Percentiles rank a stretch among this genome's conserved stretches.
Evolutionary conservation across 2,888 invertebrate species (phyloP).

Genomic region (Callinectes sapidus): DNA sequence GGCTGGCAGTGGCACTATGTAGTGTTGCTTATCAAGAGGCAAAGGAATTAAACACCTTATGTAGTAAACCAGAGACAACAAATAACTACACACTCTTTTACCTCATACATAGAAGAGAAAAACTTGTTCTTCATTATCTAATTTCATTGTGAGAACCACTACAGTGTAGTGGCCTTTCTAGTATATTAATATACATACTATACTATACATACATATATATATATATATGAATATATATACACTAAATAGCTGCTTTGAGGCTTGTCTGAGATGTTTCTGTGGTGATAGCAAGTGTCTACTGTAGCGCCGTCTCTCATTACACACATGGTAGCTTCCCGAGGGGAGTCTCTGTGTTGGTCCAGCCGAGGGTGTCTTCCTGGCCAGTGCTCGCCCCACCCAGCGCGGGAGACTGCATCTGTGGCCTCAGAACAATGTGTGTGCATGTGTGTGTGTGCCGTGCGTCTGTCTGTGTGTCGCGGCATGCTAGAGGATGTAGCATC

Average conservation of each 20-base stretch:
- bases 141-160: neutral
- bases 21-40: neutral
- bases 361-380: slow-evolving; percentile 43
- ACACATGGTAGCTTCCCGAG: slow-evolving; percentile 14
- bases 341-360: slow-evolving; percentile 35
- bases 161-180: neutral
- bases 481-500: slow-evolving; percentile 4
- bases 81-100: neutral
- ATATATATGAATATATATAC: neutral
- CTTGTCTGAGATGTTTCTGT: neutral
- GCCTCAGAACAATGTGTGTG: slow-evolving; percentile 53
- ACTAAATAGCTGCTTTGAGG: slow-evolving; percentile 18
- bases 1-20: neutral
- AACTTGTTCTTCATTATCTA: neutral
- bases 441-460: slow-evolving; percentile 16
- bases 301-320: slow-evolving; percentile 40
- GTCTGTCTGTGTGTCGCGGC: neutral
- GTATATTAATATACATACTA: neutral
- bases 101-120: slow-evolving; percentile 9
- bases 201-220: slow-evolving; percentile 41
- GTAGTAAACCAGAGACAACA: neutral
- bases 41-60: neutral
- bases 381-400: neutral
- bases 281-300: slow-evolving; percentile 41
- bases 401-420: slow-evolving; percentile 47